Evolutionary conservation across 1,140 invertebrate species (phyloP).

Genomic region (Drosophila lowei): DNA sequence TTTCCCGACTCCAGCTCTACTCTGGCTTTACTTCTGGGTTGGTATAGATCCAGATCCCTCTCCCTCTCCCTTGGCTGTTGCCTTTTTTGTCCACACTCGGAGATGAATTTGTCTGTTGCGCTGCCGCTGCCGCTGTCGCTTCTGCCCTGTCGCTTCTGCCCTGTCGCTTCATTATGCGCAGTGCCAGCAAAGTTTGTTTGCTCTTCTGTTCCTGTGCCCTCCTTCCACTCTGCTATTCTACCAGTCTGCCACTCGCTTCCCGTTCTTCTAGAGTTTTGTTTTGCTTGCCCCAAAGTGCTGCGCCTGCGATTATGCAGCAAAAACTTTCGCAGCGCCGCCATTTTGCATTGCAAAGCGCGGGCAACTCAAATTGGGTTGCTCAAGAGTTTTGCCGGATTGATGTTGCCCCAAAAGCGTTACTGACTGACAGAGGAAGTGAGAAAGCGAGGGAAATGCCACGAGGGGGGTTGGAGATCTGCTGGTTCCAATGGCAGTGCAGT

Average conservation of each 20-base stretch:
- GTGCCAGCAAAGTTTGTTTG: conserved; percentile 61
- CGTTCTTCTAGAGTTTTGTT: conserved; percentile 51
- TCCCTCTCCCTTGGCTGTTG: background rate
- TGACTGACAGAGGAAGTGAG: conserved; percentile 19
- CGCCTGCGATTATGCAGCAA: conserved; percentile 79
- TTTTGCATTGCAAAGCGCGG: conserved; percentile 77
- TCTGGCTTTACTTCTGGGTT: conserved; percentile 10
- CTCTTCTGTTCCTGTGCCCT: conserved; percentile 1
- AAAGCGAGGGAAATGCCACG: conserved; percentile 4
- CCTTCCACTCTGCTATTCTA: background rate
- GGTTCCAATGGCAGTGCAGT: background rate
- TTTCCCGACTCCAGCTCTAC: conserved; percentile 10
- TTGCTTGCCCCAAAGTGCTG: conserved; percentile 64
- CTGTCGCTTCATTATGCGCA: conserved; percentile 67
- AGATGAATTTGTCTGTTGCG: conserved; percentile 74
- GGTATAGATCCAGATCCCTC: background rate
- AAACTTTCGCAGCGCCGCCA: conserved; percentile 65
- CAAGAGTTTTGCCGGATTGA: conserved; percentile 54
- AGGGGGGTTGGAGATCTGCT: background rate
- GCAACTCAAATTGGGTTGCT: conserved; percentile 76
- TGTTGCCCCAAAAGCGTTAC: conserved; percentile 4
- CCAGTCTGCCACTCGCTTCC: background rate
- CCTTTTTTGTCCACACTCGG: conserved; percentile 68
- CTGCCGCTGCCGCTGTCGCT: background rate
- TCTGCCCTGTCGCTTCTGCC: conserved; percentile 4